Evolutionary conservation across 1,140 invertebrate genomes (phyloP).

Genomic region (Eriosoma lanigerum): DNA sequence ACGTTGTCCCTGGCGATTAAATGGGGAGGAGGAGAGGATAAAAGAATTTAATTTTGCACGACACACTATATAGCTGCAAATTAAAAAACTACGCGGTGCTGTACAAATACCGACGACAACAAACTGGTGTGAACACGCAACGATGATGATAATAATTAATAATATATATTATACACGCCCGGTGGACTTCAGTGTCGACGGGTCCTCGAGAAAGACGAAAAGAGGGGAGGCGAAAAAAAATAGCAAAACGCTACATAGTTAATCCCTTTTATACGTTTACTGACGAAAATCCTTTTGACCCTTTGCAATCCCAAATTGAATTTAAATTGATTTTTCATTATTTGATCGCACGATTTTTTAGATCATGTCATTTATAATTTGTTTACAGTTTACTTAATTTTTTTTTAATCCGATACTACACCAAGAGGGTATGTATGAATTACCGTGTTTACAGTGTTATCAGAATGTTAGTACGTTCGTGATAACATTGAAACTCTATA

Average conservation of each 20-base stretch:
- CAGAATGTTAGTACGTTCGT: no score
- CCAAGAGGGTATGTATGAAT: background rate
- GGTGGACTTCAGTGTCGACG: background rate
- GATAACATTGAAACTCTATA: no score
- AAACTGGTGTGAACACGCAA: background rate
- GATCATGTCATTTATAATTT: background rate
- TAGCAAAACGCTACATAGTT: no score
- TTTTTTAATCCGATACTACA: background rate
- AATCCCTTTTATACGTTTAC: no score
- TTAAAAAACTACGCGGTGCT: conserved; percentile 37
- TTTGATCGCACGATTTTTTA: background rate
- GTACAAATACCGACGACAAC: conserved; percentile 46
- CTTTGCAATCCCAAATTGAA: background rate
- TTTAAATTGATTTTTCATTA: conserved; percentile 26
- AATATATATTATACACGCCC: background rate
- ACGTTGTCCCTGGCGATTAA: background rate
- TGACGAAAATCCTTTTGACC: background rate
- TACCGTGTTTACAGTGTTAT: no score
- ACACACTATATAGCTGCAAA: background rate
- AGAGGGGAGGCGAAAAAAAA: no score
- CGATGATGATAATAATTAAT: background rate
- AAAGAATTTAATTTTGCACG: conserved; percentile 39
- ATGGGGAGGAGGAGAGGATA: background rate
- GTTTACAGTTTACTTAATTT: no score
- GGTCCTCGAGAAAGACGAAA: no score